Conservation (phyloP, 2,797 vertebrate genomes). For the Myotis pilosus region DNA sequence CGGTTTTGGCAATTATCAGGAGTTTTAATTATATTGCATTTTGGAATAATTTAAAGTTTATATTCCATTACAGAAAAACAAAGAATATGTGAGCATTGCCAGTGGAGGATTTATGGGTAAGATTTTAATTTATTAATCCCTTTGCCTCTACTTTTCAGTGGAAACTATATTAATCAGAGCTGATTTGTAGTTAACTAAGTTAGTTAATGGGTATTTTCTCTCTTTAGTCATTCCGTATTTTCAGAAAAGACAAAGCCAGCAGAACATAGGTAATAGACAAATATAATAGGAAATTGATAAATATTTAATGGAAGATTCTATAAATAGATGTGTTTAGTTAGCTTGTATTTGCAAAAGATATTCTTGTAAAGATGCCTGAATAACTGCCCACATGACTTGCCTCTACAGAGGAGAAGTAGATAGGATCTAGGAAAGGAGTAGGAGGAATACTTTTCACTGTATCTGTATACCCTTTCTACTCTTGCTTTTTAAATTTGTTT, state of each 20-base stretch:
- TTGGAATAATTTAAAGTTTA: slow-evolving; percentile 54
- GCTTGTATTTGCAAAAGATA: background rate
- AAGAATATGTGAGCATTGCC: slow-evolving; percentile 98
- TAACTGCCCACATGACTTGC: background rate
- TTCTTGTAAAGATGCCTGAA: background rate
- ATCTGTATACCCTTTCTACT: background rate
- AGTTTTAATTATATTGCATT: slow-evolving; percentile 12
- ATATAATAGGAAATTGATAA: background rate
- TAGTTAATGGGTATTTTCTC: background rate
- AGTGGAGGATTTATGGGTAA: slow-evolving; percentile 99
- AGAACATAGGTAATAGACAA: background rate
- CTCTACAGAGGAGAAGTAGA: background rate
- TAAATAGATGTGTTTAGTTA: slow-evolving; percentile 23
- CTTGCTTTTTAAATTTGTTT: background rate
- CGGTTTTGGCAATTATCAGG: background rate
- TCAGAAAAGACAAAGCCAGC: background rate
- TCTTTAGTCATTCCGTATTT: background rate
- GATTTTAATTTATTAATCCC: slow-evolving; percentile 71
- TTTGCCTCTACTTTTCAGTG: slow-evolving; percentile 32
- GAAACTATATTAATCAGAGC: slow-evolving; percentile 2
- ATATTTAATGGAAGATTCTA: background rate
- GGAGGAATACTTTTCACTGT: background rate
- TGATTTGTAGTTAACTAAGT: slow-evolving; percentile 23
- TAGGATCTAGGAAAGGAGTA: background rate
- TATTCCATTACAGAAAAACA: slow-evolving; percentile 94